Percentiles rank a stretch among this genome's conserved stretches.
phyloP scores from a whole-genome alignment of 2,888 invertebrate genomes.

The Drosophila kanekoi region DNA sequence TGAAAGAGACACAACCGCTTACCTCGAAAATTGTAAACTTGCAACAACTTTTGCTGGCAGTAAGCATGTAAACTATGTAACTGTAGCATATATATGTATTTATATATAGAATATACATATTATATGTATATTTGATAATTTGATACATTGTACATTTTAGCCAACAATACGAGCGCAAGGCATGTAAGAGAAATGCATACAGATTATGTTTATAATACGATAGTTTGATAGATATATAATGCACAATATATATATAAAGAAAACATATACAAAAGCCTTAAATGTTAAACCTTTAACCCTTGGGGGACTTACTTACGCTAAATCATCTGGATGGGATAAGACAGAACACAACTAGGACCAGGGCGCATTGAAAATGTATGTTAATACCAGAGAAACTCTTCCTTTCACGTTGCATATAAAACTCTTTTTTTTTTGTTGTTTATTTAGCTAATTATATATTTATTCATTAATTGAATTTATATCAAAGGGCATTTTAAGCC shows the following conservation, averaged over 20 bases:
- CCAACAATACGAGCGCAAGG: constrained; percentile 74
- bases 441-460: not conserved
- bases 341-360: constrained; percentile 47
- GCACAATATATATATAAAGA: constrained; percentile 16
- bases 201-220: constrained; percentile 44
- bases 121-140: constrained; percentile 44
- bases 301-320: constrained; percentile 53
- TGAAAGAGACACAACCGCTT: constrained; percentile 66
- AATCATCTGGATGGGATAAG: constrained; percentile 51
- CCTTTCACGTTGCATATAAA: constrained; percentile 9
- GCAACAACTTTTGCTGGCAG: constrained; percentile 83
- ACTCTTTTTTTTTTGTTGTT: constrained; percentile 1
- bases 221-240: constrained; percentile 26
- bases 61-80: constrained; percentile 82
- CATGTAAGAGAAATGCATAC: constrained; percentile 78
- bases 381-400: constrained; percentile 27
- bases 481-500: not conserved
- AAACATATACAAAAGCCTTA: constrained; percentile 25
- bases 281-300: constrained; percentile 34
- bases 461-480: constrained; percentile 1
- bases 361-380: constrained; percentile 33
- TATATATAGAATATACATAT: constrained; percentile 18
- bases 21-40: constrained; percentile 82
- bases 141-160: constrained; percentile 48
- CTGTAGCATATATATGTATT: constrained; percentile 55